These are phyloP conservation scores for Ceratina australensis DNA, from an alignment of 1,140 invertebrate genomes.

Conservation along the genomic window DNA sequence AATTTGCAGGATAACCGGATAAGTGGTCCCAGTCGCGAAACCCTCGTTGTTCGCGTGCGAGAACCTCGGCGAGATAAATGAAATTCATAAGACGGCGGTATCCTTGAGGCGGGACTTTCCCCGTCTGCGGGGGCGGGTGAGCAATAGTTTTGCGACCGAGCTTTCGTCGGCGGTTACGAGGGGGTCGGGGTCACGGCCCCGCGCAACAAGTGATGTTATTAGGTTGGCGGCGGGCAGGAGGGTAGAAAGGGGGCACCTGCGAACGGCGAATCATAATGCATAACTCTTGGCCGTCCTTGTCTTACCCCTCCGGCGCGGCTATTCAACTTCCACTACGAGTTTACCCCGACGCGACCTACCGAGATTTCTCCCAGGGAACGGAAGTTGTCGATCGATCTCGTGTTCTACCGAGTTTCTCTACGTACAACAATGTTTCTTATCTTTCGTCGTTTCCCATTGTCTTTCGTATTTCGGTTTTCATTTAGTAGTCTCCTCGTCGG, in stretches of 20 bases:
- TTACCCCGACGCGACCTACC: conserved; percentile 28
- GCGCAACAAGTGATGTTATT: conserved; percentile 77
- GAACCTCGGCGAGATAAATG: conserved; percentile 59
- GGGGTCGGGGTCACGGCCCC: conserved; percentile 47
- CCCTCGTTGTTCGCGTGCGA: conserved; percentile 31
- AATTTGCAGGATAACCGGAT: neutral
- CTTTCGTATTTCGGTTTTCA: no score
- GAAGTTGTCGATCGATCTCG: conserved; percentile 29
- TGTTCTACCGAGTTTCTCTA: neutral
- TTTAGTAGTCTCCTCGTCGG: no score
- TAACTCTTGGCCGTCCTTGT: conserved; percentile 76
- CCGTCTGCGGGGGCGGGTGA: conserved; percentile 20
- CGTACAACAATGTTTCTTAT: no score
- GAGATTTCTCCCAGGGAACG: conserved; percentile 23
- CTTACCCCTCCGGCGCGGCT: conserved; percentile 58
- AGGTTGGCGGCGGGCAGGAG: conserved; percentile 60
- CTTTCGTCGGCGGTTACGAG: conserved; percentile 5
- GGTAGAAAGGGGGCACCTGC: conserved; percentile 49
- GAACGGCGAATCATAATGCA: conserved; percentile 76
- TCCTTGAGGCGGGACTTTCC: conserved; percentile 61
- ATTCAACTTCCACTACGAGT: conserved; percentile 49
- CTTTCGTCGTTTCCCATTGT: no score
- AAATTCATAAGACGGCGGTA: conserved; percentile 65
- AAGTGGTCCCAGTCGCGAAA: conserved; percentile 8
- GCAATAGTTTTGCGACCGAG: conserved; percentile 68